Conservation (phyloP, 92 coral and sea anemone species). For the Scolanthus callimorphus region DNA sequence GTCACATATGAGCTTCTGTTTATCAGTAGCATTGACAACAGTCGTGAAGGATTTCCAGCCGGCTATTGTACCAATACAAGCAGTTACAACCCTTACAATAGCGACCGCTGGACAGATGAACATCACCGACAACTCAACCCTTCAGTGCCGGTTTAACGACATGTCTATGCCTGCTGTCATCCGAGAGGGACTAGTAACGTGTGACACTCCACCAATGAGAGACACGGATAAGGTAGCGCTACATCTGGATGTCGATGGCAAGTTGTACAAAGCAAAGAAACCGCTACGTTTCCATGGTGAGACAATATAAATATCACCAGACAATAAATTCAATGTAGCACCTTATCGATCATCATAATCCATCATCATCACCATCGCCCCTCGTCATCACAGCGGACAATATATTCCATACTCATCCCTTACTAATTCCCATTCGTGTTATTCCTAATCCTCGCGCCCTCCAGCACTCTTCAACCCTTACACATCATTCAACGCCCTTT, state of each 20-base stretch:
- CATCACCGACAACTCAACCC: conserved; percentile 31
- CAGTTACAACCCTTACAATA: conserved; percentile 38
- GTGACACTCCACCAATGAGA: conserved; percentile 59
- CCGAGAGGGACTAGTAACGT: conserved; percentile 31
- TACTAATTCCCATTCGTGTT: too few species aligned
- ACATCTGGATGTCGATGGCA: conserved; percentile 51
- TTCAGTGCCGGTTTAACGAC: conserved; percentile 54
- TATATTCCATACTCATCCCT: too few species aligned
- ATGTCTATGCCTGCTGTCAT: conserved; percentile 48
- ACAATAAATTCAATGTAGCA: too few species aligned
- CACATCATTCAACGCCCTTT: too few species aligned
- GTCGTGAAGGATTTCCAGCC: conserved; percentile 35
- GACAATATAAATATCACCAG: too few species aligned
- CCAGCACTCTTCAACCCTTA: too few species aligned
- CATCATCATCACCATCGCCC: too few species aligned
- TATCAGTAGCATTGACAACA: too few species aligned
- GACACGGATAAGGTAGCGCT: conserved; percentile 33
- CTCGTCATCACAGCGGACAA: too few species aligned
- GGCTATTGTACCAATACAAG: conserved; percentile 41
- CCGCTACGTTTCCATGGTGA: conserved; percentile 56
- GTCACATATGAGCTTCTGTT: too few species aligned
- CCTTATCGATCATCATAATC: too few species aligned
- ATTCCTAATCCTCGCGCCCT: too few species aligned
- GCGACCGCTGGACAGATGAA: conserved; percentile 43
- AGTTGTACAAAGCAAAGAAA: conserved; percentile 46